phyloP scores from a whole-genome alignment of 2,888 invertebrate genomes.

The Spatulosminthurus flaviceps region DNA sequence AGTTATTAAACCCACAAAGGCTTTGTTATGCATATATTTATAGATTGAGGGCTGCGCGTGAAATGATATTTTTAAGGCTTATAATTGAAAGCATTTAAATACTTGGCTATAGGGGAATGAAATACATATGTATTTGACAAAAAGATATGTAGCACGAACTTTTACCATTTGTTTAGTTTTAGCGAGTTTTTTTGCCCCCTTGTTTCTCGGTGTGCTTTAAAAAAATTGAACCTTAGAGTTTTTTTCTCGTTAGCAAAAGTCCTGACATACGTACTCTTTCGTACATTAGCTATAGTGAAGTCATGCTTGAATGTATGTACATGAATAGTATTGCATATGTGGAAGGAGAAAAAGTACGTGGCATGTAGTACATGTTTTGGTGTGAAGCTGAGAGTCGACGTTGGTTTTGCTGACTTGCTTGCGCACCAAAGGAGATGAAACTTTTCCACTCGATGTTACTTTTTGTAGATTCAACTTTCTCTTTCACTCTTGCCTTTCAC shows the following conservation, averaged over 20 bases:
- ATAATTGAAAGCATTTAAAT: background rate
- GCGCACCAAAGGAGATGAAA: conserved; percentile 40
- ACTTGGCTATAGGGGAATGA: too few species aligned
- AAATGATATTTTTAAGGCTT: conserved; percentile 24
- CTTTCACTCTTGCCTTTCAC: conserved; percentile 27
- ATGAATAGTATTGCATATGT: background rate
- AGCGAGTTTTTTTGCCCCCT: too few species aligned
- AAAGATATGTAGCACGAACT: too few species aligned
- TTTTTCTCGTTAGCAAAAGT: too few species aligned
- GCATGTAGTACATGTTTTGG: background rate
- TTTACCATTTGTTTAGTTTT: background rate
- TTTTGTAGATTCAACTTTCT: conserved; percentile 28
- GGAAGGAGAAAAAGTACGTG: background rate
- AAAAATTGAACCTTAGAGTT: too few species aligned
- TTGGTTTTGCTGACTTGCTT: conserved; percentile 22
- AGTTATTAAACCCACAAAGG: too few species aligned
- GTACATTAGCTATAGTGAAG: too few species aligned
- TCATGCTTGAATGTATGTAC: too few species aligned
- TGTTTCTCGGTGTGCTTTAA: too few species aligned
- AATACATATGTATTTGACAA: too few species aligned
- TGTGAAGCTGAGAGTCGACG: conserved; percentile 7
- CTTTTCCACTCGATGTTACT: conserved; percentile 20
- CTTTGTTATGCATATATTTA: too few species aligned
- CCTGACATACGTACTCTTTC: too few species aligned
- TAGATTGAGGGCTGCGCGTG: background rate